These are phyloP conservation scores for Lasaia peninsularis DNA, from an alignment of 1,140 invertebrate species.

Conservation along the genomic window DNA sequence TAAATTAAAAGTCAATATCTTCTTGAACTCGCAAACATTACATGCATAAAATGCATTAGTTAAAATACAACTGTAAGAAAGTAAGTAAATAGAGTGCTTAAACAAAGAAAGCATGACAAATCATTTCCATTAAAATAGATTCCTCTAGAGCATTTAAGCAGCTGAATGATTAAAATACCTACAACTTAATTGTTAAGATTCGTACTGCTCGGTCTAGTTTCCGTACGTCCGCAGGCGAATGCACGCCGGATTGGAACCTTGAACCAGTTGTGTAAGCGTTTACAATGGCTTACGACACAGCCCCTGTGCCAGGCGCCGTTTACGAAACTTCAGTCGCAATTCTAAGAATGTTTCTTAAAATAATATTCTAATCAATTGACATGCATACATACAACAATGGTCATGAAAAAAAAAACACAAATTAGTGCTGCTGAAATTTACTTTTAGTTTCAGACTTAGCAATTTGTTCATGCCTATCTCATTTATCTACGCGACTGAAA, in stretches of 20 bases:
- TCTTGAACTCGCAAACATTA: no score
- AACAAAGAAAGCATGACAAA: not conserved
- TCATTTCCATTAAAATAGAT: not conserved
- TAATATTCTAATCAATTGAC: not conserved
- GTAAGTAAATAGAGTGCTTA: not conserved
- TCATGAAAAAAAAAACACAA: not conserved
- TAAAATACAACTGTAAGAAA: no score
- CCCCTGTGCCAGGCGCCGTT: conserved; percentile 55
- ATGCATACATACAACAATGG: not conserved
- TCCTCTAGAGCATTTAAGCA: not conserved
- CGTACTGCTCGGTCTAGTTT: conserved; percentile 35
- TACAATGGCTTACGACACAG: conserved; percentile 69
- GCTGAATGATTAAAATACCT: not conserved
- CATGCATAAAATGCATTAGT: no score
- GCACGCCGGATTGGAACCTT: conserved; percentile 67
- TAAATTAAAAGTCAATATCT: no score
- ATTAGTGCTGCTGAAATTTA: no score
- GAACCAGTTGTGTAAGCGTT: conserved; percentile 72
- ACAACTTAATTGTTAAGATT: conserved; percentile 3
- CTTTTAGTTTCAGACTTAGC: no score
- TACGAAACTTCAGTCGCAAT: conserved; percentile 44
- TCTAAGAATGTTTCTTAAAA: conserved; percentile 14
- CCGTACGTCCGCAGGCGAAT: conserved; percentile 67
- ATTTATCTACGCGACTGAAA: no score
- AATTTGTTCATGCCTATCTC: no score